Base-by-base conservation (phyloP, 2,113 vertebrate genomes). In the Alectura lathami region DNA sequence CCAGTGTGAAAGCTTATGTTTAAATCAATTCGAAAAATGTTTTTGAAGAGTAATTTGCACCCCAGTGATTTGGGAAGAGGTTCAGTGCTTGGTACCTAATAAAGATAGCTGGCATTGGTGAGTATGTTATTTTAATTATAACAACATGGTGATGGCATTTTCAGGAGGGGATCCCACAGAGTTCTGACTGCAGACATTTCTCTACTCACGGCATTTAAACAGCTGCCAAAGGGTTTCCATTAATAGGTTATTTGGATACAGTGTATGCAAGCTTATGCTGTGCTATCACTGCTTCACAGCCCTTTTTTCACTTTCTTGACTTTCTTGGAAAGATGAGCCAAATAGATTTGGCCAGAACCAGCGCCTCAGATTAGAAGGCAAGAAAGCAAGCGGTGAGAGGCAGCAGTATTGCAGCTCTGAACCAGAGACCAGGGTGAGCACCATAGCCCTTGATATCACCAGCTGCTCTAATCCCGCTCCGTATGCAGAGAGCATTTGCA, bases 111-210 rank as follows among this genome's bases (percentile, higher is more conserved):
- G 72, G 67, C 97, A 83, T 84, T 45, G 59, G 83, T 79, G 75
- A 85, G 78, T 94, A 83, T 93, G 76, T 84, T 95, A 91, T 93
- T 97, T 96, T 96, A 93, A 69, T 88, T 89, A 91, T 83, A 95
- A 95, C 77, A 88, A 93, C 89, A 56, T 26, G 50, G 72, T 88
- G 84, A 95, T 94, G 81, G 83, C 70, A 93, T 92, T 93, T 97
- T 94, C 85, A 93, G 76, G 75, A 95, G 94, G 36, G 77, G 95
- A 95, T 95, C 89, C 73, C 91, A 59, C 59, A 60, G 90, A 96
- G 66, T 30, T 96, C 53, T 91, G 69, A 95, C 79, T 96, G 94
- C 94, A 95, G 76, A 89, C 20, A 3, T 84, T 91, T 95, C 89
- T 89, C 83, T 80, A 82, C 94, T 92, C 66, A 75, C 48, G 96